Conservation (phyloP, 2,888 invertebrate species). For the Lacanobia oleracea region DNA sequence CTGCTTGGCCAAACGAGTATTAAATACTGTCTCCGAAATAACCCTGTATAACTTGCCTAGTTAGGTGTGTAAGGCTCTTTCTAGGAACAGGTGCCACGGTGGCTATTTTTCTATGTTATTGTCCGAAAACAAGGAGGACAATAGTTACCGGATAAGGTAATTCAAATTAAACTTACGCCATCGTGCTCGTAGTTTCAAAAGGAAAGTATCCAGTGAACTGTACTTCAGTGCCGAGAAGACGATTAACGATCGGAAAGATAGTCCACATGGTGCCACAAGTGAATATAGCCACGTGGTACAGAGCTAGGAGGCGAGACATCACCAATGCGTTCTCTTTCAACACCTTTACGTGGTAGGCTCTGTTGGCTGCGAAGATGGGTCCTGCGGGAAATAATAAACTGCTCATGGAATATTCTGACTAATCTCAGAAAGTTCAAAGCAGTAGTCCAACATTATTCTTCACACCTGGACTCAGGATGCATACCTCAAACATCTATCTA, state of each 20-base stretch:
- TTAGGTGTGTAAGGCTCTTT: too few species aligned
- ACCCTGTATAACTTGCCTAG: background rate
- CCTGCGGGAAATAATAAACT: constrained; percentile 65
- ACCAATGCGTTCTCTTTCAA: constrained; percentile 73
- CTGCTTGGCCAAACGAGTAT: background rate
- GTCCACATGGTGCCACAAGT: constrained; percentile 74
- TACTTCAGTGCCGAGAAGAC: constrained; percentile 72
- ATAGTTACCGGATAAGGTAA: too few species aligned
- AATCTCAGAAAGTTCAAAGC: background rate
- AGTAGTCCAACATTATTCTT: too few species aligned
- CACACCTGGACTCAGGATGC: too few species aligned
- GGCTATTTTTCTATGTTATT: too few species aligned
- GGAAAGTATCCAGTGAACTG: constrained; percentile 82
- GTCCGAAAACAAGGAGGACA: too few species aligned
- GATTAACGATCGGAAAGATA: constrained; percentile 78
- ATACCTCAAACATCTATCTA: too few species aligned
- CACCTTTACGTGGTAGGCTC: constrained; percentile 71
- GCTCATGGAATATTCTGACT: too few species aligned
- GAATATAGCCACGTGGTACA: constrained; percentile 73
- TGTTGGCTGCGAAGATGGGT: constrained; percentile 73
- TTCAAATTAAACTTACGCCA: constrained; percentile 72
- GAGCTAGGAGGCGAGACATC: constrained; percentile 75
- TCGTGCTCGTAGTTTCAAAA: constrained; percentile 74
- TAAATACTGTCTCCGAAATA: background rate
- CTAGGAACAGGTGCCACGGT: too few species aligned